phyloP scores from a whole-genome alignment of 2,888 invertebrate species.

The Choreutis nemorana region DNA sequence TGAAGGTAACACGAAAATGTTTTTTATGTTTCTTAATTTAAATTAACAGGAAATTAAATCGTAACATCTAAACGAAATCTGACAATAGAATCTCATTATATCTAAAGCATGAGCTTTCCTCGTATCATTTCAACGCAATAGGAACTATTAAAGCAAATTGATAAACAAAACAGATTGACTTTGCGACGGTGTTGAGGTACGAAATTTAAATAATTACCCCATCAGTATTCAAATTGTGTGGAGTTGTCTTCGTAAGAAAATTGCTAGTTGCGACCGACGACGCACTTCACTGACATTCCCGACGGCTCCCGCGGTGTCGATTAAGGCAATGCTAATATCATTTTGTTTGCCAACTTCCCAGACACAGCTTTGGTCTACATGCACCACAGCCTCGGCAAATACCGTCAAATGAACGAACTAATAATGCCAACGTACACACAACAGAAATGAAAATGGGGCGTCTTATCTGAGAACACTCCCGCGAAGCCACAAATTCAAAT shows the following conservation, averaged over 20 bases:
- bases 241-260: slow-evolving; percentile 47
- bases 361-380: slow-evolving; percentile 18
- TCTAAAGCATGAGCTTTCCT: no score
- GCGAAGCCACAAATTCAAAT: no score
- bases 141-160: slow-evolving; percentile 33
- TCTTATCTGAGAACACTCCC: background rate
- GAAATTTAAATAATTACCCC: slow-evolving; percentile 48
- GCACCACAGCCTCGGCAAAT: slow-evolving; percentile 1
- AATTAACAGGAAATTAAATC: no score
- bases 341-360: slow-evolving; percentile 49
- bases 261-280: slow-evolving; percentile 27
- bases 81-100: no score
- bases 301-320: slow-evolving; percentile 42
- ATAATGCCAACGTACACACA: background rate
- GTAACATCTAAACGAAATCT: no score
- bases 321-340: slow-evolving; percentile 54
- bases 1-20: no score
- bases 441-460: slow-evolving; percentile 1
- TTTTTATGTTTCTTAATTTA: no score
- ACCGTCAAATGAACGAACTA: background rate
- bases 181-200: slow-evolving; percentile 37
- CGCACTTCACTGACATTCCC: slow-evolving; percentile 20
- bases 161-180: slow-evolving; percentile 40
- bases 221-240: slow-evolving; percentile 43
- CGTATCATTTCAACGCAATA: slow-evolving; percentile 22